phyloP scores from a whole-genome alignment of 2,888 invertebrate genomes.

The Phlogophora meticulosa region DNA sequence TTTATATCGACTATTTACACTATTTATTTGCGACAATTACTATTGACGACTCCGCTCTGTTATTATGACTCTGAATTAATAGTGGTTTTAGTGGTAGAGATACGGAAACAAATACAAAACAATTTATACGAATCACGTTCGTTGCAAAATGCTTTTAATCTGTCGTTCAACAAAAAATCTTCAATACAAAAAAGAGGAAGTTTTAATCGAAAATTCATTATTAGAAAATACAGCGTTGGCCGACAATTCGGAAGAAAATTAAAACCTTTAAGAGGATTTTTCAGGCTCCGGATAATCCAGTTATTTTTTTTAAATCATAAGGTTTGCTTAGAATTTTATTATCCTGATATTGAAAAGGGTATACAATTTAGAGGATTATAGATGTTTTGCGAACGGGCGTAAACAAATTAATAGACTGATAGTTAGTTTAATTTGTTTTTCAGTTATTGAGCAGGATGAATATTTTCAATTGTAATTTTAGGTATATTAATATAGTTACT shows the following conservation, averaged over 20 bases:
- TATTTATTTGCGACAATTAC: slow-evolving; percentile 49
- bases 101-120: slow-evolving; percentile 12
- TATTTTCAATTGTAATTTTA: not conserved
- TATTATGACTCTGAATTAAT: slow-evolving; percentile 29
- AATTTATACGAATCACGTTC: slow-evolving; percentile 11
- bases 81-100: slow-evolving; percentile 2
- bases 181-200: slow-evolving; percentile 56
- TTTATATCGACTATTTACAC: slow-evolving; percentile 65
- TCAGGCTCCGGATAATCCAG: slow-evolving; percentile 73
- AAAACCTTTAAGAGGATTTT: slow-evolving; percentile 76
- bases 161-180: slow-evolving; percentile 49
- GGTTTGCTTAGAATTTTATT: slow-evolving; percentile 67
- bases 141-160: slow-evolving; percentile 24
- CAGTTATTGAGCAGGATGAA: not conserved
- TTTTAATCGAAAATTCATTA: slow-evolving; percentile 65
- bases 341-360: slow-evolving; percentile 63
- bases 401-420: slow-evolving; percentile 33
- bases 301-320: slow-evolving; percentile 73
- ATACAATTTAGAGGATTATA: slow-evolving; percentile 48
- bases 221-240: slow-evolving; percentile 67
- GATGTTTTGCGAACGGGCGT: slow-evolving; percentile 32
- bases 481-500: not conserved
- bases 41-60: slow-evolving; percentile 34
- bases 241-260: slow-evolving; percentile 70
- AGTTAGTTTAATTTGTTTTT: slow-evolving; percentile 12